These are phyloP conservation scores for Heterotilapia buettikoferi DNA, from an alignment of 2,113 vertebrate genomes.

Conservation along the genomic window DNA sequence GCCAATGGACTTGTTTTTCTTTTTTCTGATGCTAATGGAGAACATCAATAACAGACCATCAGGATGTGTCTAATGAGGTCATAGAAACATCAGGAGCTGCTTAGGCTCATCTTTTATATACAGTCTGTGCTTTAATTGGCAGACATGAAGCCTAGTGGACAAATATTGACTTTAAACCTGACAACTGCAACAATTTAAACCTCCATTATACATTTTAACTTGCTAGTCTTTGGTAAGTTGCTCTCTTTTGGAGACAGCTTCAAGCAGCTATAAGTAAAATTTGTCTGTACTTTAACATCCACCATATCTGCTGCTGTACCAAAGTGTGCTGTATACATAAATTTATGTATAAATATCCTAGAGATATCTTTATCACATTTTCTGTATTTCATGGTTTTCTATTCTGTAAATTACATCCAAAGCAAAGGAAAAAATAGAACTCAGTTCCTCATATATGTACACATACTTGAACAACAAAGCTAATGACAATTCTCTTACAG, in stretches of 20 bases:
- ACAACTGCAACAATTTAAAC: not conserved
- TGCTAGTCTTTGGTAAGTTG: not conserved
- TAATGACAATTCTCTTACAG: not conserved
- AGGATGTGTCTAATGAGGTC: not conserved
- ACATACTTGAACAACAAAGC: not conserved
- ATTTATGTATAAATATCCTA: fast-evolving
- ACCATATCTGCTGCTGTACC: not conserved
- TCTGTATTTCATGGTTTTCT: not conserved
- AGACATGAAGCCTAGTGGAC: not conserved
- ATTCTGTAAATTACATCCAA: not conserved
- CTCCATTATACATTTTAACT: not conserved
- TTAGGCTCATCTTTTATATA: not conserved
- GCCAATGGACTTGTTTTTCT: not conserved
- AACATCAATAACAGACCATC: not conserved
- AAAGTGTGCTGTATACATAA: not conserved
- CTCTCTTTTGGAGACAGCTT: not conserved
- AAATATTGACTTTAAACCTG: fast-evolving
- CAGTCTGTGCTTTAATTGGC: not conserved
- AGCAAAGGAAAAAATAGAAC: not conserved
- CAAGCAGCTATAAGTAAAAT: not conserved
- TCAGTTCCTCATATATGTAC: not conserved
- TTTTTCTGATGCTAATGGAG: not conserved
- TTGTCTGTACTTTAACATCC: not conserved
- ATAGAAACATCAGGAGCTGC: not conserved
- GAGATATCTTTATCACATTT: not conserved